Conservation (phyloP, 2,888 invertebrate species). For the Anthrax anthrax region DNA sequence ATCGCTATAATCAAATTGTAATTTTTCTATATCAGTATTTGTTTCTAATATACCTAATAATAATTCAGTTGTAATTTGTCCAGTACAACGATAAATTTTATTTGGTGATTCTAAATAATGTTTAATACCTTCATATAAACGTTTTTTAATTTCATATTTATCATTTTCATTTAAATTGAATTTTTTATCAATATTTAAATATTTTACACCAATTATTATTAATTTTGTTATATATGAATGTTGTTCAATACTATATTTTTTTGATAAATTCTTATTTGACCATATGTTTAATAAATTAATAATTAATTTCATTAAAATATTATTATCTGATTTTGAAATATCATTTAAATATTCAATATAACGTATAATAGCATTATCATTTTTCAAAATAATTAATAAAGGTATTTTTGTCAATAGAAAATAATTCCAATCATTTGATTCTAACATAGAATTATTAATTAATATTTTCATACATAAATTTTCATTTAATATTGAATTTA, state of each 20-base stretch:
- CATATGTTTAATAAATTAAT: conserved; percentile 47
- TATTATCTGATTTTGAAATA: conserved; percentile 17
- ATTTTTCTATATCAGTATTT: conserved; percentile 35
- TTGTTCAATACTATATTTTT: conserved; percentile 49
- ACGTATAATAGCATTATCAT: conserved; percentile 41
- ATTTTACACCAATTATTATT: conserved; percentile 43
- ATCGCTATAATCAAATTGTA: conserved; percentile 52
- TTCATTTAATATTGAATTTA: conserved; percentile 40
- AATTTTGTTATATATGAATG: conserved; percentile 56
- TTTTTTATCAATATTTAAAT: conserved; percentile 19
- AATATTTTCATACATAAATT: conserved; percentile 32
- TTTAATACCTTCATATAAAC: conserved; percentile 49
- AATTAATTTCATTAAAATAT: conserved; percentile 34
- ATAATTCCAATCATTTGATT: conserved; percentile 49
- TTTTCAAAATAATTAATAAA: conserved; percentile 37
- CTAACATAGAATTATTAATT: conserved; percentile 36
- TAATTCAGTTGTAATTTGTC: conserved; percentile 61
- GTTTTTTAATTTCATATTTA: conserved; percentile 20
- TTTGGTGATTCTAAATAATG: conserved; percentile 53
- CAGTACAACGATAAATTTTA: conserved; percentile 45
- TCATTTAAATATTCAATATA: conserved; percentile 46
- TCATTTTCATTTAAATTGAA: conserved; percentile 17
- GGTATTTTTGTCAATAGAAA: conserved; percentile 48
- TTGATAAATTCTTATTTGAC: conserved; percentile 48
- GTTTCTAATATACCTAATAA: conserved; percentile 38